Conservation (phyloP, 2,888 invertebrate genomes). For the Synergus laeviventris region DNA sequence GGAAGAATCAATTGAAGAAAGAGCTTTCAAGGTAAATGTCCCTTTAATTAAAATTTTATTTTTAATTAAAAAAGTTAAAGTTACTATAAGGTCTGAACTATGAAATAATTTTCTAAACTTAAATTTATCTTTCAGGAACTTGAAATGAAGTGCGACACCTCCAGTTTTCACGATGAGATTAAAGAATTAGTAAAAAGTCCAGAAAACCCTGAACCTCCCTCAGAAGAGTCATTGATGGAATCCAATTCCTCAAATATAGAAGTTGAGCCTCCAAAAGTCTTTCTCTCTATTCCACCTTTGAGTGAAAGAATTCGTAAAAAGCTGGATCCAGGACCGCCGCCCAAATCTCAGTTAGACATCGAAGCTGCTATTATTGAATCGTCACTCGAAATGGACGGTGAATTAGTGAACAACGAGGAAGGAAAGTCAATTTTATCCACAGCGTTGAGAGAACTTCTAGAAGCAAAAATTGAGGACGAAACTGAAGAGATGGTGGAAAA, state of each 20-base stretch:
- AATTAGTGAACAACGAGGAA: constrained; percentile 60
- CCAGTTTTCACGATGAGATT: neutral
- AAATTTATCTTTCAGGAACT: constrained; percentile 16
- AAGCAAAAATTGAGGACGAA: constrained; percentile 67
- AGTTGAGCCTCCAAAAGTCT: constrained; percentile 61
- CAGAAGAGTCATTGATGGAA: constrained; percentile 68
- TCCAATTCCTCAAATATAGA: constrained; percentile 65
- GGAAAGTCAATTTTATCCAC: constrained; percentile 68
- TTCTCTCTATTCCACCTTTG: constrained; percentile 71
- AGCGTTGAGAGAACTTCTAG: constrained; percentile 69
- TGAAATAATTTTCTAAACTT: constrained; percentile 35
- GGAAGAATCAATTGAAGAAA: constrained; percentile 45
- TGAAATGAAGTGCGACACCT: constrained; percentile 5
- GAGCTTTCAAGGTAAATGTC: constrained; percentile 25
- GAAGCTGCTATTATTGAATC: constrained; percentile 73
- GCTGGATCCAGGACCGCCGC: constrained; percentile 56
- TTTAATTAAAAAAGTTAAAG: neutral
- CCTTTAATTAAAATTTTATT: neutral
- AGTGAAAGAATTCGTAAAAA: constrained; percentile 73
- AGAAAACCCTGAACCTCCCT: constrained; percentile 47
- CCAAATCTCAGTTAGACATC: constrained; percentile 68
- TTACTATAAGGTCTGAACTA: constrained; percentile 29
- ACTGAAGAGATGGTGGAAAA: constrained; percentile 49
- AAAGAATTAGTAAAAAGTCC: constrained; percentile 32
- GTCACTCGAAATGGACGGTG: constrained; percentile 66